Percentiles rank a stretch among this genome's conserved stretches.
Evolutionary conservation across 1,140 invertebrate species (phyloP).

Genomic region (Cyclargus thomasi): DNA sequence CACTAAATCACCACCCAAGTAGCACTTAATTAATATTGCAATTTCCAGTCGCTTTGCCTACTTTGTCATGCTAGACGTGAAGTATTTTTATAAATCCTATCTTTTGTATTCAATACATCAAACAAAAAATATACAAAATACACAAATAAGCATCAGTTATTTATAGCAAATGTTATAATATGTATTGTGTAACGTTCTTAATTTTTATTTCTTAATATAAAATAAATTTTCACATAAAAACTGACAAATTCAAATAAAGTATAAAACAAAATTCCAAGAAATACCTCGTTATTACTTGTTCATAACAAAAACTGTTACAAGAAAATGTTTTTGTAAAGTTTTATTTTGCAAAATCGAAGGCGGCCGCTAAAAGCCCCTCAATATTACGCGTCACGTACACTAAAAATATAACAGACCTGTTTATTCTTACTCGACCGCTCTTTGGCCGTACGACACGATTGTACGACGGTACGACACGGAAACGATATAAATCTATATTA

Average conservation of each 20-base stretch:
- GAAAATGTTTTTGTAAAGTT: conserved; percentile 10
- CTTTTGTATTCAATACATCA: too few relatives aligned
- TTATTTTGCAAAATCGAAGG: conserved; percentile 11
- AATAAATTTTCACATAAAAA: neutral
- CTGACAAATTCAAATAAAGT: neutral
- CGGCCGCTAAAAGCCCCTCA: conserved; percentile 23
- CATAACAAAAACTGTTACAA: neutral
- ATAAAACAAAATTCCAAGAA: neutral
- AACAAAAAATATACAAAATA: too few relatives aligned
- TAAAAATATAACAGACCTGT: conserved; percentile 29
- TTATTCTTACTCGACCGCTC: conserved; percentile 25
- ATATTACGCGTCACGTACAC: conserved; percentile 35
- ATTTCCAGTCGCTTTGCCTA: too few relatives aligned
- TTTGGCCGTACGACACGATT: neutral
- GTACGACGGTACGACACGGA: conserved; percentile 18
- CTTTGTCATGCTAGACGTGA: too few relatives aligned
- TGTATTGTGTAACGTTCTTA: too few relatives aligned
- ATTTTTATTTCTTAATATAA: too few relatives aligned
- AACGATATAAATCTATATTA: conserved; percentile 6
- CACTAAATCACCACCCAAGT: too few relatives aligned
- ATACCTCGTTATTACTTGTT: neutral
- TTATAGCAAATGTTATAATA: too few relatives aligned
- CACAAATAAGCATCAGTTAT: too few relatives aligned
- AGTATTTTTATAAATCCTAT: too few relatives aligned
- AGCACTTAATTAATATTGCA: too few relatives aligned